These are phyloP conservation scores for Sinopyrophorus schimmeli DNA, from an alignment of 2,888 invertebrate genomes.

Conservation along the genomic window DNA sequence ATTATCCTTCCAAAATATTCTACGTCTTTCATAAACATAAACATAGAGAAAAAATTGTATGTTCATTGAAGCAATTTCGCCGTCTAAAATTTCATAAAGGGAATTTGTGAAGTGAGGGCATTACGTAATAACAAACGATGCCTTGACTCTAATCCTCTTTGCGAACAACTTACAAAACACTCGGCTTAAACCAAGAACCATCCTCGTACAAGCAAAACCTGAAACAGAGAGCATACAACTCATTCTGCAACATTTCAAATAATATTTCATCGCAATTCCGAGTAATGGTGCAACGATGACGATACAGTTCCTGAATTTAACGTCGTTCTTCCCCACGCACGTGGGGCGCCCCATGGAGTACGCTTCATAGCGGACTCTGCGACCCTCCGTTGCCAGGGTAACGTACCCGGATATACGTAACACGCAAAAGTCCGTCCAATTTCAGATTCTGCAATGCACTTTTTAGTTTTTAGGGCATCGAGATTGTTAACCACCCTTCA, in stretches of 20 bases:
- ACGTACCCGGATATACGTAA: conserved; percentile 33
- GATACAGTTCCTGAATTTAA: conserved; percentile 35
- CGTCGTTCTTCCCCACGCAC: conserved; percentile 27
- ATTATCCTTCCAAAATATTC: no score
- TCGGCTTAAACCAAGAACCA: conserved; percentile 21
- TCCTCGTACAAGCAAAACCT: conserved; percentile 17
- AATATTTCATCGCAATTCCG: conserved; percentile 34
- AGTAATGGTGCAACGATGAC: conserved; percentile 34
- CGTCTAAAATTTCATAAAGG: conserved; percentile 23
- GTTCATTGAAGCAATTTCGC: conserved; percentile 16
- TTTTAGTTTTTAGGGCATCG: conserved; percentile 23
- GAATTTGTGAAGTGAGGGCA: conserved; percentile 22
- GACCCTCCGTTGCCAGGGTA: conserved; percentile 34
- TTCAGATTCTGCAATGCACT: conserved; percentile 19
- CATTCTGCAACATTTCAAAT: conserved; percentile 28
- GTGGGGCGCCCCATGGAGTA: conserved; percentile 32
- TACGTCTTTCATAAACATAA: no score
- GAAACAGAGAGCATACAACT: conserved; percentile 21
- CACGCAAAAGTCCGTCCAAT: conserved; percentile 26
- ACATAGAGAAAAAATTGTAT: no score
- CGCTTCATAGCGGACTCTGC: conserved; percentile 23
- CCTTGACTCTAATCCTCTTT: conserved; percentile 27
- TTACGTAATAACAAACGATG: conserved; percentile 25
- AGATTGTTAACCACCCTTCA: conserved; percentile 1
- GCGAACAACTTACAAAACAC: conserved; percentile 27